Evolutionary conservation across 2,797 vertebrate genomes (phyloP), one percentile per base, ranked within the genome.

Genomic region (Spinus pinus): DNA sequence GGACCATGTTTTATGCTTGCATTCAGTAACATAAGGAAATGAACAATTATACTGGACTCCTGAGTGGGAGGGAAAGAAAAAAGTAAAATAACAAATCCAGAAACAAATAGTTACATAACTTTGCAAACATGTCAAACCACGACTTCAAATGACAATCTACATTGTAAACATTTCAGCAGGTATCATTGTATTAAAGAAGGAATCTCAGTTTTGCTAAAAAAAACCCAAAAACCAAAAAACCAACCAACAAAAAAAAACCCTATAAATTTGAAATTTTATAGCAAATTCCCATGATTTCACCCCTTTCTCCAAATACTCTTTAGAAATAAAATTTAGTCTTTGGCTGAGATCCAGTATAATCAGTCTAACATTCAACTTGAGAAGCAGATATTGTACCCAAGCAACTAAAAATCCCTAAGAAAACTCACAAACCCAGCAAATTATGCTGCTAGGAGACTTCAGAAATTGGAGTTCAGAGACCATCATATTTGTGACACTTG

Each of bases 201-300:
- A 77, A 73, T 3, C 2, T 30, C 10, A 47, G 11, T 62, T 83
- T 88, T 65, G 24, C 20, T 67, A 15, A 42, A 54, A 35, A 35
- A 35, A 35, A 35, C 8, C 13, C 39, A 67, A 33, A 14, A 62
- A 54, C 28, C 20, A 6, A n/a, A 23, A 17, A 24, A 24, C 11
- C 14, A 16, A 23, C 6, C 12, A 58, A n/a, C 14, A 70, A 53
- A n/a, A 30, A 12, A 41, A 2, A 51, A 2, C 5, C n/a, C 8
- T 25, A 14, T 23, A 60, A 70, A 60, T 33, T 10, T 62, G 18
- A 78, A 85, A 58, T 27, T 35, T 35, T n/a, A 30, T 28, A 41
- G 1, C 1, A 50, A 73, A 74, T 16, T 8, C 5, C 4, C 16
- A 49, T 24, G 0, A 60, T 49, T 88, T 64, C 0, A 4, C 8